These are phyloP conservation scores for Cyprinus carpio DNA, from an alignment of 2,113 vertebrate species.

Conservation along the genomic window DNA sequence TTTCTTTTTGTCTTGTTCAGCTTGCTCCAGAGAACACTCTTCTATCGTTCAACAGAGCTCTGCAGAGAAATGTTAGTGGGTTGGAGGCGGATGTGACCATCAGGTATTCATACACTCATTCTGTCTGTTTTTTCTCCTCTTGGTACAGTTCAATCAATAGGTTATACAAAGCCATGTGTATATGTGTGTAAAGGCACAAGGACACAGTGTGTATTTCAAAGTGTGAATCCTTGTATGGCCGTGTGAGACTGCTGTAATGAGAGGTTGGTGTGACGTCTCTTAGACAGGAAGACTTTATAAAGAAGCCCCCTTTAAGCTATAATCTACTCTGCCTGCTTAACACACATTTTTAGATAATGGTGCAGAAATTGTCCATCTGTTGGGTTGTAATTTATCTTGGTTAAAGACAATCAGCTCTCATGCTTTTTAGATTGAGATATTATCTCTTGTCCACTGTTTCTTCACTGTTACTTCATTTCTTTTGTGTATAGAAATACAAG, in stretches of 20 bases:
- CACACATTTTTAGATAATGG: slow-evolving; percentile 28
- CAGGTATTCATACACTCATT: slow-evolving; percentile 75
- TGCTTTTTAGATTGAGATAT: background rate
- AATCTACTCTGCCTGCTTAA: slow-evolving; percentile 29
- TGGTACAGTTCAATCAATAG: slow-evolving; percentile 38
- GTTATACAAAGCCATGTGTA: background rate
- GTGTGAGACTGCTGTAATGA: slow-evolving; percentile 21
- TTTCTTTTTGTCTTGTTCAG: slow-evolving; percentile 63
- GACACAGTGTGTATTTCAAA: background rate
- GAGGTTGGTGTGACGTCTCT: slow-evolving; percentile 6
- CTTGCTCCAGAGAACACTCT: slow-evolving; percentile 94
- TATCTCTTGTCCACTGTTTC: background rate
- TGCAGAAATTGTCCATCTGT: slow-evolving; percentile 4
- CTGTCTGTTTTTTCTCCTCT: background rate
- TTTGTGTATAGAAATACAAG: background rate
- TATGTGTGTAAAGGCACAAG: too few relatives aligned
- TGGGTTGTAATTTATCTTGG: slow-evolving; percentile 24
- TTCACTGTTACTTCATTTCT: background rate
- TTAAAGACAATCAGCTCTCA: background rate
- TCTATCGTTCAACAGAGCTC: slow-evolving; percentile 91
- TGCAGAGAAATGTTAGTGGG: slow-evolving; percentile 86
- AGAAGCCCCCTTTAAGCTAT: slow-evolving; percentile 25
- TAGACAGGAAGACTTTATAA: slow-evolving; percentile 19
- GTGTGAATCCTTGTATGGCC: slow-evolving; percentile 30
- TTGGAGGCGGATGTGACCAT: slow-evolving; percentile 86